phyloP scores from a whole-genome alignment of 1,140 invertebrate genomes.

The Pseudomyrmex pallidus region DNA sequence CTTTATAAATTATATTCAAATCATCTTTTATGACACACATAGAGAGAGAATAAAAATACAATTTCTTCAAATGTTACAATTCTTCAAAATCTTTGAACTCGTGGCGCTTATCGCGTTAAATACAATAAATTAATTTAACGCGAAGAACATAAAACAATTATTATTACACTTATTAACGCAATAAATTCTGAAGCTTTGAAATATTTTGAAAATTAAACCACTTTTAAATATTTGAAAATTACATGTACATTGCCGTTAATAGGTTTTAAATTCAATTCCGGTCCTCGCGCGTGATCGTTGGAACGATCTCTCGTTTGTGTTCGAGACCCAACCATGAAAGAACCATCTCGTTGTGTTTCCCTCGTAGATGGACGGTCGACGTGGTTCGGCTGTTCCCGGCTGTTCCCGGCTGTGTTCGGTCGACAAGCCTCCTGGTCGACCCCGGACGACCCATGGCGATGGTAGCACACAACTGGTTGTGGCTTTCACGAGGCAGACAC shows the following conservation, averaged over 20 bases:
- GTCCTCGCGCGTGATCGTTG: slow-evolving; percentile 23
- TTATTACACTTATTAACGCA: no score
- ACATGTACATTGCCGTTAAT: slow-evolving; percentile 7
- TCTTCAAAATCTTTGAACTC: no score
- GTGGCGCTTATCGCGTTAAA: no score
- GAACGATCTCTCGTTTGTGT: slow-evolving; percentile 33
- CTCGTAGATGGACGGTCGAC: slow-evolving; percentile 71
- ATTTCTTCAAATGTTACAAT: no score
- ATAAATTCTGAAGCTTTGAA: no score
- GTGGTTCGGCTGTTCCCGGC: slow-evolving; percentile 69
- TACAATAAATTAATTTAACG: no score
- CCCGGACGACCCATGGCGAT: slow-evolving; percentile 82
- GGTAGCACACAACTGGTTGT: slow-evolving; percentile 81
- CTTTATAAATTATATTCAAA: no score
- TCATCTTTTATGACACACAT: no score
- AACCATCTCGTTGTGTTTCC: slow-evolving; percentile 25
- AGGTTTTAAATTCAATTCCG: slow-evolving; percentile 56
- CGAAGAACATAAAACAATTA: no score
- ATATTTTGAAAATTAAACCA: no score
- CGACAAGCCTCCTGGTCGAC: slow-evolving; percentile 74
- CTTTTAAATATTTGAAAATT: no score
- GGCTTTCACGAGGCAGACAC: slow-evolving; percentile 79
- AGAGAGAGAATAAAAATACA: no score
- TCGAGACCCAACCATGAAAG: slow-evolving; percentile 20
- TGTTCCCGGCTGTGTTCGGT: slow-evolving; percentile 59